Percentiles rank a stretch among this genome's conserved stretches.
phyloP scores from a whole-genome alignment of 2,113 vertebrate species.

The Pluvianellus socialis region DNA sequence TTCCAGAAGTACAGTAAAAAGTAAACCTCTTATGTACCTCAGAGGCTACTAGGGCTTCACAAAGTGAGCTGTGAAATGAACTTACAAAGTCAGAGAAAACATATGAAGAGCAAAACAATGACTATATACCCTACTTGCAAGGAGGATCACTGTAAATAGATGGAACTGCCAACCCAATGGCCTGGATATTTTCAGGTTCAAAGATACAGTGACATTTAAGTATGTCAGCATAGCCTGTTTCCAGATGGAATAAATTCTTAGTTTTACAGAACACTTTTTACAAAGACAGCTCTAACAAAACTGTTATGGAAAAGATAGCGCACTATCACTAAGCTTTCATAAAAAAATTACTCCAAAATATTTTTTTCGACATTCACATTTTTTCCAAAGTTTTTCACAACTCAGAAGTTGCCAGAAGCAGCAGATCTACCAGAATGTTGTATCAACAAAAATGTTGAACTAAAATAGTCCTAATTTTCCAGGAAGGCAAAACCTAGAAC shows the following conservation, averaged over 20 bases:
- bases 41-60: neutral
- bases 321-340: neutral
- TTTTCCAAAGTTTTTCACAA: neutral
- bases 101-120: neutral
- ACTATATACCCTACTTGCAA: neutral
- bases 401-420: neutral
- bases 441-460: rapidly evolving
- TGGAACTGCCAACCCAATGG: neutral
- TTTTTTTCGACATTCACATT: neutral
- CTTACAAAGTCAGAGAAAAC: neutral
- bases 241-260: neutral
- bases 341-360: neutral
- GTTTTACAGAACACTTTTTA: neutral
- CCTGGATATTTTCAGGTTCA: neutral
- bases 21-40: neutral
- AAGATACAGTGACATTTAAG: neutral
- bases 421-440: neutral
- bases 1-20: neutral
- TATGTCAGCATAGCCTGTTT: neutral
- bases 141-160: neutral
- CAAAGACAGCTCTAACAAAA: neutral
- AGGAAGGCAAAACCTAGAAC: neutral
- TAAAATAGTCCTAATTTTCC: neutral
- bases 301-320: neutral
- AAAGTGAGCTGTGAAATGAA: neutral